A percentile compares a stretch with the other conserved stretches of the same genome.
These are phyloP conservation scores for Mus spretus DNA, from an alignment of 2,797 vertebrate species.

Conservation along the genomic window DNA sequence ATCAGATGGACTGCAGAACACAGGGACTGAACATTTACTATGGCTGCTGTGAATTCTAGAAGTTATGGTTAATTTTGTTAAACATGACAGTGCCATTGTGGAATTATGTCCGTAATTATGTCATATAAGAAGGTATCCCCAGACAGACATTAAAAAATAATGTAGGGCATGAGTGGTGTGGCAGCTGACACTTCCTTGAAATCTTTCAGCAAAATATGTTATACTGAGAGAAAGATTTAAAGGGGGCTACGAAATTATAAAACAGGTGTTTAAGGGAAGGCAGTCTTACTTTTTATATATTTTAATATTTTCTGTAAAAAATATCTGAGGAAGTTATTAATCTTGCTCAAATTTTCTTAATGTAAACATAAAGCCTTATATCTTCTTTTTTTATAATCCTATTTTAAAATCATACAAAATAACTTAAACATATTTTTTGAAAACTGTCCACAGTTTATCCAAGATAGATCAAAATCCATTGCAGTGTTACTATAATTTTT, in stretches of 20 bases:
- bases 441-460: neutral
- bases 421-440: slow-evolving; percentile 39
- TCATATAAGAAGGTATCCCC: slow-evolving; percentile 59
- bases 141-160: slow-evolving; percentile 27
- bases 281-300: slow-evolving; percentile 4
- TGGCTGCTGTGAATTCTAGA: slow-evolving; percentile 51
- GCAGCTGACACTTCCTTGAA: slow-evolving; percentile 13
- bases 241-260: neutral
- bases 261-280: neutral
- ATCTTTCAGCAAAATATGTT: slow-evolving; percentile 44
- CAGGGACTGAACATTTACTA: slow-evolving; percentile 29
- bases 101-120: neutral
- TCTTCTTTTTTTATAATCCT: slow-evolving; percentile 42
- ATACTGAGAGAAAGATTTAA: slow-evolving; percentile 25
- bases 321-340: neutral
- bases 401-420: slow-evolving; percentile 50
- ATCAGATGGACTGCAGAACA: neutral
- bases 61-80: slow-evolving; percentile 66
- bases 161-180: neutral
- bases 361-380: slow-evolving; percentile 80
- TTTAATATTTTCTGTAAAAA: slow-evolving; percentile 16
- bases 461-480: slow-evolving; percentile 12
- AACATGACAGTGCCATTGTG: slow-evolving; percentile 24
- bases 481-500: slow-evolving; percentile 17
- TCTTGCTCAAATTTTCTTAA: slow-evolving; percentile 86